phyloP scores from a whole-genome alignment of 2,888 invertebrate species.

The Cartodere bifasciata region DNA sequence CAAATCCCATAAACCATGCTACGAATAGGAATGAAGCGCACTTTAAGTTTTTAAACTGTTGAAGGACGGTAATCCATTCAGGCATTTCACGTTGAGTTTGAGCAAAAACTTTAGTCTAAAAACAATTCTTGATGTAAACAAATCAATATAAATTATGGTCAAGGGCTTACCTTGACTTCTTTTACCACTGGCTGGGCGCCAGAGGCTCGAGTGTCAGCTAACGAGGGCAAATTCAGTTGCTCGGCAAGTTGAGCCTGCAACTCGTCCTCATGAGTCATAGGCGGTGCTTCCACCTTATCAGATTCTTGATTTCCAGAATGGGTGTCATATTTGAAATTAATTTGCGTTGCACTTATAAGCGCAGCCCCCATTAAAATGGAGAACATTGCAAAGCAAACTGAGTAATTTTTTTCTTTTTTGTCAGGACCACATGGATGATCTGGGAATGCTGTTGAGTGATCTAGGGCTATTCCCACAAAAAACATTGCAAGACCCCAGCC shows the following conservation, averaged over 20 bases:
- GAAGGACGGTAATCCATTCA: slow-evolving; percentile 86
- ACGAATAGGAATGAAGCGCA: slow-evolving; percentile 89
- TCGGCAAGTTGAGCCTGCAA: slow-evolving; percentile 74
- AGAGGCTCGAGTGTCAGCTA: slow-evolving; percentile 52
- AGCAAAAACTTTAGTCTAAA: slow-evolving; percentile 79
- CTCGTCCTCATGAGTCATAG: slow-evolving; percentile 56
- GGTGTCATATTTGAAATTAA: slow-evolving; percentile 55
- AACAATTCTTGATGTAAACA: no score
- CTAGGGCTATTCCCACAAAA: slow-evolving; percentile 89
- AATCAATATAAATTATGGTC: slow-evolving; percentile 10
- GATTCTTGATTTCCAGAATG: slow-evolving; percentile 14
- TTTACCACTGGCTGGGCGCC: slow-evolving; percentile 33
- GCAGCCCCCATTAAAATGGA: slow-evolving; percentile 94
- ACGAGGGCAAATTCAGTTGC: slow-evolving; percentile 68
- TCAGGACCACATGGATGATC: slow-evolving; percentile 85
- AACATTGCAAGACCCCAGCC: slow-evolving; percentile 99
- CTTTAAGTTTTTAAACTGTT: slow-evolving; percentile 80
- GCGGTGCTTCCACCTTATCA: slow-evolving; percentile 31
- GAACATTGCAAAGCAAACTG: slow-evolving; percentile 96
- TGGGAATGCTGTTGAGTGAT: slow-evolving; percentile 93
- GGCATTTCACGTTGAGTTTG: slow-evolving; percentile 83
- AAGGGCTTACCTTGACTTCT: slow-evolving; percentile 40
- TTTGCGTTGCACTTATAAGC: slow-evolving; percentile 81
- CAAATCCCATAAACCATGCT: slow-evolving; percentile 99
- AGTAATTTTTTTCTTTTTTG: slow-evolving; percentile 91